Conservation (phyloP, 2,797 vertebrate species). For the Falco novaeseelandiae region DNA sequence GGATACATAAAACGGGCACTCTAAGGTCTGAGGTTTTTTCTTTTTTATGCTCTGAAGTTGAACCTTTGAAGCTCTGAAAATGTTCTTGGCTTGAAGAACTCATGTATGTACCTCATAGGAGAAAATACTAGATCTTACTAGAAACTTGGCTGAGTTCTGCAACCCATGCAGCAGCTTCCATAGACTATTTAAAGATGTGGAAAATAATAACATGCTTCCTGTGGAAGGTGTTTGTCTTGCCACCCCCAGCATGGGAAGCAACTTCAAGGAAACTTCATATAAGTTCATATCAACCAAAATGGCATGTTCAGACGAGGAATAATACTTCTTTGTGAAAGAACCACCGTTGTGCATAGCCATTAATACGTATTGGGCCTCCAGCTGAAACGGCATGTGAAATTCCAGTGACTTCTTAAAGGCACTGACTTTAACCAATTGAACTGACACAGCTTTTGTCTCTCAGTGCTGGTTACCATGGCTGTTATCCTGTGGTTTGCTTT, state of each 20-base stretch:
- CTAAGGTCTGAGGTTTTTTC: background rate
- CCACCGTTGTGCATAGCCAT: background rate
- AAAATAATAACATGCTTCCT: background rate
- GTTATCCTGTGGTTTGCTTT: background rate
- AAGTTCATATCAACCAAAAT: background rate
- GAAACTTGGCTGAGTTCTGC: background rate
- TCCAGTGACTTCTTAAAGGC: background rate
- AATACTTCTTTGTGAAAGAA: background rate
- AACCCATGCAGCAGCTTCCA: background rate
- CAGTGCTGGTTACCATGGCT: rapidly evolving
- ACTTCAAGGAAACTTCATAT: background rate
- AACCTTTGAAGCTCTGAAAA: background rate
- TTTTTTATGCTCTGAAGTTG: background rate
- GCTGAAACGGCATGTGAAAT: background rate
- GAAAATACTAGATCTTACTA: background rate
- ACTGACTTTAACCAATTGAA: background rate
- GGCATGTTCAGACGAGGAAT: background rate
- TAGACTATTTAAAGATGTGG: background rate
- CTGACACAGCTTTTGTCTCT: background rate
- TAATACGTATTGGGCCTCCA: background rate
- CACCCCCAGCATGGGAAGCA: background rate
- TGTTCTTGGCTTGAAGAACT: background rate
- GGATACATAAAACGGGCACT: background rate
- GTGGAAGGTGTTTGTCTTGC: background rate
- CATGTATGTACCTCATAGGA: background rate